Conservation (phyloP, 2,113 vertebrate genomes). For the Phycodurus eques region DNA sequence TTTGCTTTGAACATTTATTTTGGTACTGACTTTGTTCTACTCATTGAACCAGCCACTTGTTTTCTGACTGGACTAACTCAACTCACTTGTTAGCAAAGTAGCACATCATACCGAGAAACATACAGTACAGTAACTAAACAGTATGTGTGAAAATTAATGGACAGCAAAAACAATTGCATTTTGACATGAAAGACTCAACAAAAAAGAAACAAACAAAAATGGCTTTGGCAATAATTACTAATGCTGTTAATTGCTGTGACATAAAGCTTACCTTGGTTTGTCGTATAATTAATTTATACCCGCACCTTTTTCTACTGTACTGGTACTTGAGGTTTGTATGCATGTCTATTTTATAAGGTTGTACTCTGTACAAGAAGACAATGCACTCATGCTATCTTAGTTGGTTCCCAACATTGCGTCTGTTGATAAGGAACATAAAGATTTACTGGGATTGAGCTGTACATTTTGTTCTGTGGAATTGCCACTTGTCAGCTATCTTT, state of each 20-base stretch:
- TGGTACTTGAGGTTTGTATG: too few relatives aligned
- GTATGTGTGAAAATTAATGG: conserved; percentile 5
- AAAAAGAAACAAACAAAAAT: not conserved
- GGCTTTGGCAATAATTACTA: not conserved
- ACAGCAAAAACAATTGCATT: conserved; percentile 17
- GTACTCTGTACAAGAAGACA: conserved; percentile 21
- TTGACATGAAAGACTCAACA: not conserved
- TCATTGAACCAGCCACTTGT: conserved; percentile 52
- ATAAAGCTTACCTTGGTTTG: not conserved
- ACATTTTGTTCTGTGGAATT: not conserved
- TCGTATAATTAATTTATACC: too few relatives aligned
- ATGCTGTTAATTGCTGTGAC: not conserved
- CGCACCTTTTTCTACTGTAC: too few relatives aligned
- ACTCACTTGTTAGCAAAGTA: conserved; percentile 38
- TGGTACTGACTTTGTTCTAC: conserved; percentile 41
- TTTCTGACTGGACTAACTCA: conserved; percentile 52
- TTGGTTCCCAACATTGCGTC: conserved; percentile 29
- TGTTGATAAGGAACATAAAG: conserved; percentile 1
- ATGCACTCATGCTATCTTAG: conserved; percentile 29
- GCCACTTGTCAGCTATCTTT: conserved; percentile 26
- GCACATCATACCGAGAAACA: conserved; percentile 29
- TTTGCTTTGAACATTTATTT: conserved; percentile 38
- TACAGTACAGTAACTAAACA: conserved; percentile 7
- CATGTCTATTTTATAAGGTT: not conserved
- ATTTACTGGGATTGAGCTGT: not conserved